Conservation (phyloP, 2,113 vertebrate species). For the Charina bottae region DNA sequence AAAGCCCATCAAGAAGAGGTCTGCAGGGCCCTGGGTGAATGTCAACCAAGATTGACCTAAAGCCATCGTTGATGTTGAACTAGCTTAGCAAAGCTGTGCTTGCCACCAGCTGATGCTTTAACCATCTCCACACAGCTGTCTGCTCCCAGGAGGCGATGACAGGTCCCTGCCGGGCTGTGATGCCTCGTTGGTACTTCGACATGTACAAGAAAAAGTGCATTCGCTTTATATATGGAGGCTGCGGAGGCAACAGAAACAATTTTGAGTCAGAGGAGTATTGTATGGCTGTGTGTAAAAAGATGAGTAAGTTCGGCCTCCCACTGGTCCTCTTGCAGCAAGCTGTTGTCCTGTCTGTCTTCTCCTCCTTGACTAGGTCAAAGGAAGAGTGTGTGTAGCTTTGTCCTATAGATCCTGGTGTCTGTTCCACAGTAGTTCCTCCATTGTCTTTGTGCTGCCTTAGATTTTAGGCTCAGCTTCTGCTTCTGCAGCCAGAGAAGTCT, state of each 20-base stretch:
- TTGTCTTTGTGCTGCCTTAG: conserved; percentile 61
- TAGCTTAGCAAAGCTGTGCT: conserved; percentile 26
- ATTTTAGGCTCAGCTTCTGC: conserved; percentile 35
- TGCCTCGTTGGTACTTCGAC: conserved; percentile 97
- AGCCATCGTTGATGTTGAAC: not conserved
- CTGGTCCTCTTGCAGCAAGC: conserved; percentile 68
- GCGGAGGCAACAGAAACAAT: conserved; percentile 99
- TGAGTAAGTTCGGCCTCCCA: conserved; percentile 87
- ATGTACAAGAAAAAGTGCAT: conserved; percentile 88
- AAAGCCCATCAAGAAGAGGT: not conserved
- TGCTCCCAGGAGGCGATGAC: conserved; percentile 94
- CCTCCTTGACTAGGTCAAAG: conserved; percentile 60
- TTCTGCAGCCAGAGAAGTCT: conserved; percentile 21
- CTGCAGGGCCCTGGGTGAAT: not conserved
- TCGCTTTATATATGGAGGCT: conserved; percentile 97
- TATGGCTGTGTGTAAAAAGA: conserved; percentile 94
- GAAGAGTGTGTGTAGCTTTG: conserved; percentile 61
- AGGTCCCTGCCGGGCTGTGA: conserved; percentile 93
- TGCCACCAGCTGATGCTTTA: conserved; percentile 72
- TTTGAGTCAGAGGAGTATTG: conserved; percentile 99
- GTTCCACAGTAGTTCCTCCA: conserved; percentile 49
- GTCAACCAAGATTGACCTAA: not conserved
- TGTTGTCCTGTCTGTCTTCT: conserved; percentile 70
- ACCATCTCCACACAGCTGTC: conserved; percentile 88
- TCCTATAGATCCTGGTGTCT: conserved; percentile 62